These are phyloP conservation scores for Nothocercus nigrocapillus DNA, from an alignment of 2,113 vertebrate species.

Conservation along the genomic window DNA sequence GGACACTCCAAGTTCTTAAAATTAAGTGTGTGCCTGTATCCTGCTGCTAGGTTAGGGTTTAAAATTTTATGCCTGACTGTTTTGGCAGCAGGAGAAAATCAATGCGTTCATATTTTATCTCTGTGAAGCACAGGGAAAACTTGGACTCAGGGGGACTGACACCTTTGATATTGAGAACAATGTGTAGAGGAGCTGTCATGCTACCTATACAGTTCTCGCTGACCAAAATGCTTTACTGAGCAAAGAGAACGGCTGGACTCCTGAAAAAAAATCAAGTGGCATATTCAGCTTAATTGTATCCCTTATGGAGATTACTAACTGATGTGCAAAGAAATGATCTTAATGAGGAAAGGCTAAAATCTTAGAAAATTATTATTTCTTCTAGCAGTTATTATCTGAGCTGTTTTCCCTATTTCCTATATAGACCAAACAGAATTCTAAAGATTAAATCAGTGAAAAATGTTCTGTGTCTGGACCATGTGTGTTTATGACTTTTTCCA, in stretches of 20 bases:
- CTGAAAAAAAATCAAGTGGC: not conserved
- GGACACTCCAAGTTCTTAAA: not conserved
- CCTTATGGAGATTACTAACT: not conserved
- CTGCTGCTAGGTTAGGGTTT: not conserved
- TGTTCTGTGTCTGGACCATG: not conserved
- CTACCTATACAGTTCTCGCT: not conserved
- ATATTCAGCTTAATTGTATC: not conserved
- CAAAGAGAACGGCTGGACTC: not conserved
- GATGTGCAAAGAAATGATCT: not conserved
- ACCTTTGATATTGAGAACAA: not conserved
- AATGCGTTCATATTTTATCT: not conserved
- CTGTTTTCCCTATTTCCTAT: not conserved
- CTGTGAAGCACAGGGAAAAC: not conserved
- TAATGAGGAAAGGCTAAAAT: not conserved
- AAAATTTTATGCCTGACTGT: not conserved
- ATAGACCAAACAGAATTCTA: not conserved
- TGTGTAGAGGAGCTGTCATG: not conserved
- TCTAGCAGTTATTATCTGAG: not conserved
- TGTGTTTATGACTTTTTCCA: not conserved
- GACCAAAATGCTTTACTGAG: not conserved
- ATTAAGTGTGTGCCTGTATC: not conserved
- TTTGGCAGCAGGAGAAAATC: not conserved
- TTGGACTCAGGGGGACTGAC: fast-evolving
- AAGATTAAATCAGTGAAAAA: not conserved
- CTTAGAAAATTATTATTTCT: not conserved